Percentiles rank a stretch among this genome's conserved stretches.
Evolutionary conservation across 2,797 vertebrate species (phyloP).

Genomic region (Cyclura pinguis): DNA sequence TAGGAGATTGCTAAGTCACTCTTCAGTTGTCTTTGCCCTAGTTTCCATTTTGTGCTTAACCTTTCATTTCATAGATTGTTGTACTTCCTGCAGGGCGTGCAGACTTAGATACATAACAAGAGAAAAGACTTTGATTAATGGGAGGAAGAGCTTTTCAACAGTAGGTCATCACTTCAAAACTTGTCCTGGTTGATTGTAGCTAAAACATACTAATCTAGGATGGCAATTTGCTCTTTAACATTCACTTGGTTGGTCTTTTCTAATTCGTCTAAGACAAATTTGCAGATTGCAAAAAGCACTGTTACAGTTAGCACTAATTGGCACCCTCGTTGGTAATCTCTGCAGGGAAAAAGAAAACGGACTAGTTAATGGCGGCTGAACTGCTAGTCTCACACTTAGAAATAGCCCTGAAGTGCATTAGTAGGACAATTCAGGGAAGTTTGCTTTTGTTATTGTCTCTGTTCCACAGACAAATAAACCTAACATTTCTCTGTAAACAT

Average conservation of each 20-base stretch:
- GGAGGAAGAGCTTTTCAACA: neutral
- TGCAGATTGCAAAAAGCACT: neutral
- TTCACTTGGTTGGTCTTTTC: conserved; percentile 10
- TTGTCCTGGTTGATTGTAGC: neutral
- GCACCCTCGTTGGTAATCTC: neutral
- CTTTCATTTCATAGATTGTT: neutral
- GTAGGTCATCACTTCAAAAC: neutral
- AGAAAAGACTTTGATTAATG: conserved; percentile 18
- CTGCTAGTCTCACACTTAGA: neutral
- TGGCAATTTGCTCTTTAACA: conserved; percentile 21
- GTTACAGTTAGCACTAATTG: conserved; percentile 11
- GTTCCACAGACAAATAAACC: neutral
- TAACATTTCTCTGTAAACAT: rapidly evolving
- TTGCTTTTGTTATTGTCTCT: neutral
- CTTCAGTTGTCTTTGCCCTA: neutral
- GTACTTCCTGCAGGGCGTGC: neutral
- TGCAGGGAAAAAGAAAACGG: neutral
- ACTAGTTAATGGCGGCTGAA: conserved; percentile 4
- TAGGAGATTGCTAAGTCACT: neutral
- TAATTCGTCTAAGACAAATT: conserved; percentile 28
- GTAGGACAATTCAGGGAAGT: neutral
- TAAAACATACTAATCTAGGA: neutral
- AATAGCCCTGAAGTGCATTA: neutral
- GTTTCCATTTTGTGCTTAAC: neutral
- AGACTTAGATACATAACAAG: neutral